Evolutionary conservation across 1,140 invertebrate genomes (phyloP).

Genomic region (Chlorops oryzae): DNA sequence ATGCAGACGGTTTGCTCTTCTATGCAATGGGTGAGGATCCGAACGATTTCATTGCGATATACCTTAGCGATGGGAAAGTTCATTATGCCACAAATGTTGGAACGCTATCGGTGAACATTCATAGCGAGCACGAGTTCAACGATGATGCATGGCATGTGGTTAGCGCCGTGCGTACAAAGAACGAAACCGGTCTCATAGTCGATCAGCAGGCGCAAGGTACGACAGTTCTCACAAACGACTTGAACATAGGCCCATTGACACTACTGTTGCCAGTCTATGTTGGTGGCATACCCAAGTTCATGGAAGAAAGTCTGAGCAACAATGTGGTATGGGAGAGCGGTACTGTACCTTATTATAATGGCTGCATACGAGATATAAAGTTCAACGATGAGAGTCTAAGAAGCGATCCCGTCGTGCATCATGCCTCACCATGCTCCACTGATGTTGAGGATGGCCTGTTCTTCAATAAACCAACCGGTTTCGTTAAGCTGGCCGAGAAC

Average conservation of each 20-base stretch:
- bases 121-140: constrained; percentile 58
- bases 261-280: constrained; percentile 68
- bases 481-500: constrained; percentile 56
- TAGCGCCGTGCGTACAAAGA: constrained; percentile 53
- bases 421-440: constrained; percentile 73
- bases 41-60: constrained; percentile 73
- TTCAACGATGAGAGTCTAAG: constrained; percentile 63
- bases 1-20: constrained; percentile 73
- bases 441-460: constrained; percentile 82
- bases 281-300: constrained; percentile 59
- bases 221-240: constrained; percentile 49
- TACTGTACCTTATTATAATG: constrained; percentile 61
- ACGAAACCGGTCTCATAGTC: constrained; percentile 57
- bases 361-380: constrained; percentile 78
- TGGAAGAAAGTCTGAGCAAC: constrained; percentile 24
- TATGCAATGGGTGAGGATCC: constrained; percentile 66
- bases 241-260: constrained; percentile 46
- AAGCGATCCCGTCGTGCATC: constrained; percentile 51
- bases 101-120: constrained; percentile 57
- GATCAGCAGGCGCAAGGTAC: constrained; percentile 51
- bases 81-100: constrained; percentile 70
- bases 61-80: constrained; percentile 71
- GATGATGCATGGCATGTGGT: constrained; percentile 85
- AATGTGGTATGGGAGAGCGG: constrained; percentile 18
- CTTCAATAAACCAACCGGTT: constrained; percentile 62